These are phyloP conservation scores for Halcyon leucocephala DNA, from an alignment of 2,797 vertebrate genomes.

Conservation along the genomic window DNA sequence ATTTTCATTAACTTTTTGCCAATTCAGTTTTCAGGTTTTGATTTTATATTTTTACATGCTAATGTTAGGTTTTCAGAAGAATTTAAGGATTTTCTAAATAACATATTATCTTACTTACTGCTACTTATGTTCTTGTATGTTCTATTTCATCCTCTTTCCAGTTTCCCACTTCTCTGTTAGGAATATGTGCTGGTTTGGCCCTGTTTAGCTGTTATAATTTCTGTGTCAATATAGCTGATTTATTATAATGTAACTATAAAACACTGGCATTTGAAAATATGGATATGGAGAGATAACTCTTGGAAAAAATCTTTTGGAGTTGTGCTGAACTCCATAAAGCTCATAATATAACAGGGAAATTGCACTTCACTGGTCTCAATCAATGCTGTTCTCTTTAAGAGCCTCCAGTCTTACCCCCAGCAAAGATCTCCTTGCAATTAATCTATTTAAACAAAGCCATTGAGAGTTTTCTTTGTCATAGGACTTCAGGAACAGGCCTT, in stretches of 20 bases:
- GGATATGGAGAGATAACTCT: not conserved
- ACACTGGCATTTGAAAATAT: not conserved
- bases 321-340: not conserved
- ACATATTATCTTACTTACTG: not conserved
- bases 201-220: not conserved
- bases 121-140: rapidly evolving
- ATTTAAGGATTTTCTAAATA: not conserved
- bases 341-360: conserved; percentile 8
- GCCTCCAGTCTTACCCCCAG: conserved; percentile 20
- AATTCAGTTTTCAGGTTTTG: not conserved
- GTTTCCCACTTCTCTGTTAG: not conserved
- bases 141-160: not conserved
- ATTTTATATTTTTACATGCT: not conserved
- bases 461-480: conserved; percentile 45
- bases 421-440: conserved; percentile 57
- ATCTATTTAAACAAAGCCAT: conserved; percentile 46
- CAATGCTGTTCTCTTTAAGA: not conserved
- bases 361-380: not conserved
- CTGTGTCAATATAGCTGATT: not conserved
- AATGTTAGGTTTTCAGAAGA: not conserved
- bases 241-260: not conserved
- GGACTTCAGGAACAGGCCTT: conserved; percentile 22
- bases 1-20: not conserved
- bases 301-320: no score
- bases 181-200: rapidly evolving